phyloP scores from a whole-genome alignment of 37 sponge, comb jelly and placozoan species.

The Bolinopsis microptera region DNA sequence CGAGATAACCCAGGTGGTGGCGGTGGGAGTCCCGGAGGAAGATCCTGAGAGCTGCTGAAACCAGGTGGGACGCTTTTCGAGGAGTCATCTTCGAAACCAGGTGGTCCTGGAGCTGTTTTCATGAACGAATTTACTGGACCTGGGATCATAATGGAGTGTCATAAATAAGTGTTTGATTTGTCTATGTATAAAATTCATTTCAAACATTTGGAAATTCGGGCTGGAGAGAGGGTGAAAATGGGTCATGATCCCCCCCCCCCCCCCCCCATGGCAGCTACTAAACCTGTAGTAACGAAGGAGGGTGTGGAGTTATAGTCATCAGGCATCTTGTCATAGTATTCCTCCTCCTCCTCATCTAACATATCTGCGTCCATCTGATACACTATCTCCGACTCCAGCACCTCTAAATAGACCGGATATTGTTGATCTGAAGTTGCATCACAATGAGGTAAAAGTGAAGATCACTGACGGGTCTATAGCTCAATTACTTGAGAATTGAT shows the following conservation, averaged over 20 bases:
- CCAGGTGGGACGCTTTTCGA: not conserved
- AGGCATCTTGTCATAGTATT: not conserved
- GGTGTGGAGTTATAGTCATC: not conserved
- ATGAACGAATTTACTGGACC: not conserved
- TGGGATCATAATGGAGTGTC: too few relatives aligned
- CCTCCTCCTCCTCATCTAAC: not conserved
- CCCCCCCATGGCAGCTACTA: too few relatives aligned
- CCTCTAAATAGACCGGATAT: constrained; percentile 28
- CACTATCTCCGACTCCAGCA: constrained; percentile 37
- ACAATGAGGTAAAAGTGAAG: too few relatives aligned
- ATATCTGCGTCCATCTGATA: constrained; percentile 54
- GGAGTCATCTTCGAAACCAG: not conserved
- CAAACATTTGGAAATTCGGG: too few relatives aligned
- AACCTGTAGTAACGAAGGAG: too few relatives aligned
- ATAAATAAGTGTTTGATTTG: too few relatives aligned
- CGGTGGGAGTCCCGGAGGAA: not conserved
- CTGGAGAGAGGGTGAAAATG: too few relatives aligned
- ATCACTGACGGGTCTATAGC: too few relatives aligned
- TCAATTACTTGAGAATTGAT: too few relatives aligned
- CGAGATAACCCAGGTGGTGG: not conserved
- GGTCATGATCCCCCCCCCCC: too few relatives aligned
- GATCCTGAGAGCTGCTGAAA: not conserved
- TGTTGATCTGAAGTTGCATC: constrained; percentile 20
- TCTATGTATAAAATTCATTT: too few relatives aligned
- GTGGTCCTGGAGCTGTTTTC: not conserved